Evolutionary conservation across 53 echinoderm and acorn worm genomes (phyloP), one percentile per base, ranked within the genome.

Genomic region (Pentamera pediparva): DNA sequence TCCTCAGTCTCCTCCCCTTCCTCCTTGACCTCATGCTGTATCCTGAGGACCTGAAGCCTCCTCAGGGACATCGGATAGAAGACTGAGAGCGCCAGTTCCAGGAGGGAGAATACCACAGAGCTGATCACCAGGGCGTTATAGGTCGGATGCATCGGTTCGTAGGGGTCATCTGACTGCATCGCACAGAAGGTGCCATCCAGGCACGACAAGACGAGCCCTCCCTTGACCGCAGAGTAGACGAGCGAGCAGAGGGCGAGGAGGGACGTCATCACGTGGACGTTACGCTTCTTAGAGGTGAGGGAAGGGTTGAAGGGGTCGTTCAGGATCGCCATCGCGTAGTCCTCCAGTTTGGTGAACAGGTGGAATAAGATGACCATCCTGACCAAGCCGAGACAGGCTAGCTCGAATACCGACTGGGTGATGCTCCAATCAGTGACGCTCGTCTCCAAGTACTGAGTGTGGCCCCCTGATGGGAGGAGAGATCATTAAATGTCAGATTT

Each of bases 341-440:
- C 91, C 65, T 96, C 96, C 8, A 96, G 85, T 76, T 87, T 96
- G 24, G 83, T 77, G 81, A 88, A 96, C 12, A 82, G 74, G 43
- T 77, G 63, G 81, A 91, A 88, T 10, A 96, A 76, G 12, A 96
- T 47, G 7, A 88, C 39, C 80, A 91, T 85, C 69, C 85, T 82
- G 37, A 87, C 19, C 39, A 91, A 55, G 41, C 80, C 76, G 15
- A 96, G 56, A 59, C 85, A 85, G 8, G 91, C 91, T 39, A 96
- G 70, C 65, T 96, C 96, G 78, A 96, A 96, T 3, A 78, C 71
- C 4, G 96, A 96, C 3, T 77, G 59, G 4, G 85, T 79, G 19
- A 96, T 79, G 31, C 77, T 86, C 91, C 90, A 96, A 8, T 88
- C 24, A 41, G 53, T 48, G 35, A 96, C 83, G 36, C 85, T 91